phyloP scores from a whole-genome alignment of 2,888 invertebrate genomes.

The Xanthia togata region DNA sequence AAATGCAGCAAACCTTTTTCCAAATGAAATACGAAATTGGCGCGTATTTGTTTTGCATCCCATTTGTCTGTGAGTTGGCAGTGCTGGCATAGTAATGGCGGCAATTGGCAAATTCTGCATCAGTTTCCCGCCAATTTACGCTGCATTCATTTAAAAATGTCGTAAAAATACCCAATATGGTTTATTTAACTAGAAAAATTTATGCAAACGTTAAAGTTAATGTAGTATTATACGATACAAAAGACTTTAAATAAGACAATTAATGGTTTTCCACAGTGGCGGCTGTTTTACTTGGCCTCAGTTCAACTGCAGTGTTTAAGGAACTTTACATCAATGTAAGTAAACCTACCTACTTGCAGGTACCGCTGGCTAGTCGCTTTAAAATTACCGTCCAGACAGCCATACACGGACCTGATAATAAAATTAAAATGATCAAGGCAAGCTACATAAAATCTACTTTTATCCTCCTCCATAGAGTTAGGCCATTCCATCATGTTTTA shows the following conservation, averaged over 20 bases:
- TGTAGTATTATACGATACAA: neutral
- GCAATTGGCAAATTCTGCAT: conserved; percentile 43
- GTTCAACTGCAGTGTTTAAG: neutral
- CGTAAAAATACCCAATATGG: conserved; percentile 7
- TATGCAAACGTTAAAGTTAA: neutral
- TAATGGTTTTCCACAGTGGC: neutral
- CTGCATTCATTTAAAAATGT: neutral
- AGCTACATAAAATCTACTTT: neutral
- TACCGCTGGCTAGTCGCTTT: neutral
- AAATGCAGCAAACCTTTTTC: conserved; percentile 20
- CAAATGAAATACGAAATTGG: conserved; percentile 33
- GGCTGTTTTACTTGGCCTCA: neutral
- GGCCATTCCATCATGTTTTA: neutral
- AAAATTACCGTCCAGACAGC: neutral
- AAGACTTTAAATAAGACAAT: neutral
- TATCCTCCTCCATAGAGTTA: neutral
- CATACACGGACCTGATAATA: neutral
- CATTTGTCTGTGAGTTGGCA: conserved; percentile 47
- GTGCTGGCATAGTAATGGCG: conserved; percentile 39
- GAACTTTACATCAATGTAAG: neutral
- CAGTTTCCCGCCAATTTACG: conserved; percentile 40
- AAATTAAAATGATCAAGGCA: neutral
- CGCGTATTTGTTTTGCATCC: conserved; percentile 47
- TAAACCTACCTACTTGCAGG: neutral
- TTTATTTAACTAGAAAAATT: neutral